Conservation (phyloP, 2,888 invertebrate species). For the Phortica magna region DNA sequence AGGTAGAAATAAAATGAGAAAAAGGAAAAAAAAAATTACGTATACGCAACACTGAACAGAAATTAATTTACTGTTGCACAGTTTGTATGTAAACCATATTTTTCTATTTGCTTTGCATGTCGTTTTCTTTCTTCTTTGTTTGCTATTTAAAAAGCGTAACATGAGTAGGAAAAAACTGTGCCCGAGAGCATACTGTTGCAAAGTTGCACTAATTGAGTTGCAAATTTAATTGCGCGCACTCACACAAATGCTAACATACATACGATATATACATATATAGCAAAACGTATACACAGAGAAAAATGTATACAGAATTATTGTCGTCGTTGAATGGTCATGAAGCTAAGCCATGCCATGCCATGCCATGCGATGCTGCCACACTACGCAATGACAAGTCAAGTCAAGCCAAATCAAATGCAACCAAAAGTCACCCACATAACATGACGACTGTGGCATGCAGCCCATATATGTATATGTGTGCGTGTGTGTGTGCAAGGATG, state of each 20-base stretch:
- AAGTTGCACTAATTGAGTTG: constrained; percentile 61
- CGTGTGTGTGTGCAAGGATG: neutral
- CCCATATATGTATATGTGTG: neutral
- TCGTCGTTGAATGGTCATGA: neutral
- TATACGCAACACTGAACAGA: constrained; percentile 44
- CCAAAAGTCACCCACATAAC: neutral
- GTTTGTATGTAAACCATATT: neutral
- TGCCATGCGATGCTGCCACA: neutral
- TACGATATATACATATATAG: too few relatives aligned
- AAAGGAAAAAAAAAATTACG: constrained; percentile 39
- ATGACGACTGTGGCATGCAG: neutral
- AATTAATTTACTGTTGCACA: too few relatives aligned
- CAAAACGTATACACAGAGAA: neutral
- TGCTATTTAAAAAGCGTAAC: constrained; percentile 5
- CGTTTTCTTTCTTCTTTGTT: constrained; percentile 19
- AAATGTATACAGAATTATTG: neutral
- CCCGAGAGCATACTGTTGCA: constrained; percentile 40
- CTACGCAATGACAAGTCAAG: neutral
- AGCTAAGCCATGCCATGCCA: neutral
- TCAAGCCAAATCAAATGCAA: neutral
- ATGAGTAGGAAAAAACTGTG: constrained; percentile 22
- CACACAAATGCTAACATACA: constrained; percentile 9
- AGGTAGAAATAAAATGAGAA: too few relatives aligned
- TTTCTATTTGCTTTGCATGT: constrained; percentile 21
- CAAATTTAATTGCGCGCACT: constrained; percentile 51